Conservation (phyloP, 2,888 invertebrate genomes). For the Diarsia brunnea region DNA sequence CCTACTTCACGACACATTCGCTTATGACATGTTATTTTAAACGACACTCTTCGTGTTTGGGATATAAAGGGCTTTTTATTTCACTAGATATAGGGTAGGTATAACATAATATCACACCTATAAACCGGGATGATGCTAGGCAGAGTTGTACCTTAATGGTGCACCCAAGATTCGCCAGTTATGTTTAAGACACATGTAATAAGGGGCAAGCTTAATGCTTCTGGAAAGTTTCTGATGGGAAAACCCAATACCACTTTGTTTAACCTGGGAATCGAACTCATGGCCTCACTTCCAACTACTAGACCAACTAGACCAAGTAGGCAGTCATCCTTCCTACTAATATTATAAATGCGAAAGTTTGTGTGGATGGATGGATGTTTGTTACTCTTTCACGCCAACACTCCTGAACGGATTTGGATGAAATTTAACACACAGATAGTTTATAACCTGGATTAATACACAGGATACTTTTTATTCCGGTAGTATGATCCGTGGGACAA, state of each 20-base stretch:
- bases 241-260: neutral
- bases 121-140: neutral
- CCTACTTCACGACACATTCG: slow-evolving; percentile 34
- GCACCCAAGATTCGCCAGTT: neutral
- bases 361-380: too few relatives aligned
- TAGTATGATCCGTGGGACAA: too few relatives aligned
- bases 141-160: neutral
- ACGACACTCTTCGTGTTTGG: slow-evolving; percentile 8
- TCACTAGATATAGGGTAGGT: neutral
- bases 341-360: too few relatives aligned
- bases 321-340: too few relatives aligned
- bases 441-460: too few relatives aligned
- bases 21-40: slow-evolving; percentile 32
- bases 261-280: neutral
- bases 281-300: neutral
- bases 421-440: too few relatives aligned
- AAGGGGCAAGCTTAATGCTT: neutral
- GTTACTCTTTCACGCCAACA: too few relatives aligned
- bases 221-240: neutral
- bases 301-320: neutral
- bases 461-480: too few relatives aligned
- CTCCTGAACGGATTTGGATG: too few relatives aligned
- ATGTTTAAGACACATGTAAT: neutral
- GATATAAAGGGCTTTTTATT: neutral
- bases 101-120: neutral